These are phyloP conservation scores for Junco hyemalis DNA, from an alignment of 2,113 vertebrate species.

Conservation along the genomic window DNA sequence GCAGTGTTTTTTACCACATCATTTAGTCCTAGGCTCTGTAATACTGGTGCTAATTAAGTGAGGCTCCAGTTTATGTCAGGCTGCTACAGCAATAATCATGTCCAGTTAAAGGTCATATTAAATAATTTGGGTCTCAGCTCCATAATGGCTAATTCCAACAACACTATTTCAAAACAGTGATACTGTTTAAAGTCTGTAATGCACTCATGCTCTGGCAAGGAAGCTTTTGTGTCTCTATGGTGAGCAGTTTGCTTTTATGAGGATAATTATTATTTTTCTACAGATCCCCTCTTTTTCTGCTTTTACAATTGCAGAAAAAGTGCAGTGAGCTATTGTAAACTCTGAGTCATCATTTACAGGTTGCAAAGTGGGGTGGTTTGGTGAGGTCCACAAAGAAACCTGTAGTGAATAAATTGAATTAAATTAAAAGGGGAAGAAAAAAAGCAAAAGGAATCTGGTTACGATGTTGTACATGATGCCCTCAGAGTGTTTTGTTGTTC, in stretches of 20 bases:
- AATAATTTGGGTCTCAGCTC: not conserved
- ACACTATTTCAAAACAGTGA: not conserved
- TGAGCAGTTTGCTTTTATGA: not conserved
- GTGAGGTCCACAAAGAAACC: not conserved
- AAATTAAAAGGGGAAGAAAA: not conserved
- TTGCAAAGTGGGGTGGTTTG: not conserved
- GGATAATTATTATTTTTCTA: not conserved
- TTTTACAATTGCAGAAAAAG: not conserved
- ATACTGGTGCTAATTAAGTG: not conserved
- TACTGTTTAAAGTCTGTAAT: not conserved
- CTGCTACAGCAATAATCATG: not conserved
- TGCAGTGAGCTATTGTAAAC: not conserved
- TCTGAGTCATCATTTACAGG: not conserved
- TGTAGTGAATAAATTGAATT: not conserved
- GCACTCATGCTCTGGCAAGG: not conserved
- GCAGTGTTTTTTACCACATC: not conserved
- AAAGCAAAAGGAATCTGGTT: not conserved
- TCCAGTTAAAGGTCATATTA: not conserved
- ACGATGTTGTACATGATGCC: fast-evolving
- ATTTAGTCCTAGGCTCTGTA: not conserved
- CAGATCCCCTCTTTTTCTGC: not conserved
- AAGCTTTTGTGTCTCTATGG: not conserved
- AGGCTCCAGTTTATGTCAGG: not conserved
- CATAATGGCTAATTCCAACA: not conserved
- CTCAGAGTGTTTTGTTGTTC: not conserved